Evolutionary conservation across 35 echinoderm and acorn worm genomes (phyloP), one percentile per base, ranked within the genome.

Genomic region (Lytechinus variegatus): DNA sequence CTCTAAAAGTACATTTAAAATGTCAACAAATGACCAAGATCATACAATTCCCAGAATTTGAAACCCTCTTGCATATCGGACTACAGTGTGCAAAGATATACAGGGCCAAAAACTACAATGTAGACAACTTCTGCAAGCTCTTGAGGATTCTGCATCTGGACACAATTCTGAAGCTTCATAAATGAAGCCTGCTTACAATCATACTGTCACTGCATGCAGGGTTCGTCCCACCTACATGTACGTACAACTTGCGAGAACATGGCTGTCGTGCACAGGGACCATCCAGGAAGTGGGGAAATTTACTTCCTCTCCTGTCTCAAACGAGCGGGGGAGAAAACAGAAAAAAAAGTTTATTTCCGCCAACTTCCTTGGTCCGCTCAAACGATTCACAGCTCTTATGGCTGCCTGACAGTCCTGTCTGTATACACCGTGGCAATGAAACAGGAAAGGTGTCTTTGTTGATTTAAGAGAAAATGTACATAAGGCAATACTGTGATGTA

Each of bases 291-390:
- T 79, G 14, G 66, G 66, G 66, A 79, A 79, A 79, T 79, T 79
- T 79, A 79, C 66, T 79, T 79, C 66, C 66, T 79, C 66, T 79
- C 66, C n/a, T 79, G 66, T 79, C 66, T 79, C 66, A 24, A 79
- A 79, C 66, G 66, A 79, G n/a, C 4, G 66, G 66, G 33, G 66
- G 66, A 27, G 66, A 24, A 44, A 44, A 44, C 0, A 71, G 56
- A 79, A n/a, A 79, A 79, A 79, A 79, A 79, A n/a, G 66, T 79
- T 24, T 24, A 79, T 79, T 79, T 79, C 66, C 66, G 19, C 66
- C 66, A 79, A 79, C 66, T 79, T 79, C 66, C 66, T 79, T 79
- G 66, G 66, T 79, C 66, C 66, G n/a, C 66, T 79, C 66, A 79
- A 79, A 79, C n/a, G 66, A 79, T 79, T 6, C 66, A 79, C 66